These are phyloP conservation scores for Meriones psammophilus DNA, from an alignment of 2,797 vertebrate genomes.

Conservation along the genomic window DNA sequence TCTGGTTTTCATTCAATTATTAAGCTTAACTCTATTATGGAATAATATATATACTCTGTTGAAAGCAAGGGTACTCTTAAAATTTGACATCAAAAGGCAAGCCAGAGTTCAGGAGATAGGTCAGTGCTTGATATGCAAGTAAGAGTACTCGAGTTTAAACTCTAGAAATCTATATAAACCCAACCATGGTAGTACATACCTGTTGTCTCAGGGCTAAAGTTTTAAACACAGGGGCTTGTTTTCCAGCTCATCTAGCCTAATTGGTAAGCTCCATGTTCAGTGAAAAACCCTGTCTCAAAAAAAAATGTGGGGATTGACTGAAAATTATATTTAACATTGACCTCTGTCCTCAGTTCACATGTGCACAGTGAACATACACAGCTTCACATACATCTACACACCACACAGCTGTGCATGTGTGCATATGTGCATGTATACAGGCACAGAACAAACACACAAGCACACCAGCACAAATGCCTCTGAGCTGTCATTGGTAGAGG, in stretches of 20 bases:
- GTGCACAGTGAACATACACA: not conserved
- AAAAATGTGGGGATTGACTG: not conserved
- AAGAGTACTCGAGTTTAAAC: not conserved
- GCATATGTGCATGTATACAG: not conserved
- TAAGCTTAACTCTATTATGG: not conserved
- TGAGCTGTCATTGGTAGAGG: not conserved
- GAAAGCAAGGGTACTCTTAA: not conserved
- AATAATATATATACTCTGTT: not conserved
- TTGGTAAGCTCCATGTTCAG: not conserved
- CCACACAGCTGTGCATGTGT: too few relatives aligned
- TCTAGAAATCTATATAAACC: not conserved
- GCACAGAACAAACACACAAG: not conserved
- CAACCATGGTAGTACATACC: not conserved
- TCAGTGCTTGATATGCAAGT: not conserved
- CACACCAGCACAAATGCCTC: not conserved
- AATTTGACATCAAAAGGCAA: not conserved
- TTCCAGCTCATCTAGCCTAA: not conserved
- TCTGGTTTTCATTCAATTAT: not conserved
- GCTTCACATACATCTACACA: not conserved
- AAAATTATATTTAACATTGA: not conserved
- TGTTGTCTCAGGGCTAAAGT: not conserved
- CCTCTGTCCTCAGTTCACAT: not conserved
- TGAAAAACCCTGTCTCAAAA: not conserved
- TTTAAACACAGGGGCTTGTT: not conserved
- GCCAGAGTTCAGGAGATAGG: not conserved